Percentiles rank a stretch among this genome's conserved stretches.
Evolutionary conservation across 2,888 invertebrate genomes (phyloP).

Genomic region (Drosophila pseudotalamancana): DNA sequence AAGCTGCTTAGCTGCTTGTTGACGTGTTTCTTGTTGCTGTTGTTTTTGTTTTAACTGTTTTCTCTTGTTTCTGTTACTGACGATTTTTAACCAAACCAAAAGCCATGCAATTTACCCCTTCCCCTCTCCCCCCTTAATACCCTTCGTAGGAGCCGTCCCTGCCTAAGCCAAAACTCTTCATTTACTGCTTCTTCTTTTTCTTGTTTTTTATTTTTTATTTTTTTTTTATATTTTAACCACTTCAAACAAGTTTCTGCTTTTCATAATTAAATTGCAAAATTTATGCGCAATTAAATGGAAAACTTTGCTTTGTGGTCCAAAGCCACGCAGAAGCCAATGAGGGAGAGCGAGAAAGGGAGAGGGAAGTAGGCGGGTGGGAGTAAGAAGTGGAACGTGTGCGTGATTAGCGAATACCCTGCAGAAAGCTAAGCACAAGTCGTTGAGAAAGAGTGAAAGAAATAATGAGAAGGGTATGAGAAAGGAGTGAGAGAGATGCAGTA

Average conservation of each 20-base stretch:
- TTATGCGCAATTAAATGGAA: slow-evolving; percentile 79
- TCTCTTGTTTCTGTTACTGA: slow-evolving; percentile 16
- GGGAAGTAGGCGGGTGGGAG: neutral
- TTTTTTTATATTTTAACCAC: slow-evolving; percentile 56
- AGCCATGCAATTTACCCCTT: slow-evolving; percentile 21
- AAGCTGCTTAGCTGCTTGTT: slow-evolving; percentile 50
- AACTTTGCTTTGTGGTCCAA: slow-evolving; percentile 69
- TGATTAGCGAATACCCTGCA: neutral
- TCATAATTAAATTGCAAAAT: slow-evolving; percentile 78
- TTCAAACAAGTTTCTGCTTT: slow-evolving; percentile 75
- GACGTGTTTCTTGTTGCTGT: slow-evolving; percentile 30
- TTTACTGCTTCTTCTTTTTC: neutral
- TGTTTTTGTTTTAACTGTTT: slow-evolving; percentile 5
- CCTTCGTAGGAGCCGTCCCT: too few relatives aligned
- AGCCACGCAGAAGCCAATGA: slow-evolving; percentile 33
- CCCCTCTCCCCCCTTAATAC: too few relatives aligned
- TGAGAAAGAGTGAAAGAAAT: too few relatives aligned
- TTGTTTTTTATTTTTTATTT: slow-evolving; percentile 1
- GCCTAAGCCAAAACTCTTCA: too few relatives aligned
- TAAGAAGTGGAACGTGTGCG: neutral
- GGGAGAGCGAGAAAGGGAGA: neutral
- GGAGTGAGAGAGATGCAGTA: too few relatives aligned
- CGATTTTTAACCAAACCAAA: slow-evolving; percentile 55
- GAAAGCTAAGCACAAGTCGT: too few relatives aligned
- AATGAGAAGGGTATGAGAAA: too few relatives aligned